These are phyloP conservation scores for Scaptomyza pallida DNA, from an alignment of 1,140 invertebrate genomes.

Conservation along the genomic window DNA sequence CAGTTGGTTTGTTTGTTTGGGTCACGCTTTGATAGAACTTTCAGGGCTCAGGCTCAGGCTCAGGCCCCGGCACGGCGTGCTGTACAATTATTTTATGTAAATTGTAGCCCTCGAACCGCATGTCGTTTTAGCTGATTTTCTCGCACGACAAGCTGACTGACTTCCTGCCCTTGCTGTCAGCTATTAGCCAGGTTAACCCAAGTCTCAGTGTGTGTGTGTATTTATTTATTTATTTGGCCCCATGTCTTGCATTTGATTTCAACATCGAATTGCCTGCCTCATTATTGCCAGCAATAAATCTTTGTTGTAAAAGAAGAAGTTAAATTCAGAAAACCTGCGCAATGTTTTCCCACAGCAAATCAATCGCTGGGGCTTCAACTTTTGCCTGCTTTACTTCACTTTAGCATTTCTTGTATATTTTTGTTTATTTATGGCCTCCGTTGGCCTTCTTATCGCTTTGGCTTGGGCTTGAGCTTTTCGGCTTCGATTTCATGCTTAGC, in stretches of 20 bases:
- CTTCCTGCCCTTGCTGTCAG: conserved; percentile 33
- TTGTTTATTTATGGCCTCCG: conserved; percentile 43
- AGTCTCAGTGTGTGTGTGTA: conserved; percentile 3
- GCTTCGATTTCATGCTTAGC: conserved; percentile 42
- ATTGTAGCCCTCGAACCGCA: conserved; percentile 38
- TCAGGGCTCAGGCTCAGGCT: conserved; percentile 19
- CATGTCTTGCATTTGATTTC: conserved; percentile 49
- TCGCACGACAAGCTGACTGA: conserved; percentile 16
- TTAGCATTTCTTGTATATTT: conserved; percentile 29
- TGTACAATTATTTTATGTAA: conserved; percentile 68
- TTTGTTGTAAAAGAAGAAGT: not conserved
- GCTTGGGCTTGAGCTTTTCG: conserved; percentile 10
- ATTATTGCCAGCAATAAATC: conserved; percentile 51
- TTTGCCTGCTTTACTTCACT: conserved; percentile 39
- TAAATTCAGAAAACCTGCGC: conserved; percentile 27
- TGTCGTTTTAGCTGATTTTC: conserved; percentile 27
- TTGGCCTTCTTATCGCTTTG: conserved; percentile 10
- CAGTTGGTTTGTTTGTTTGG: conserved; percentile 57
- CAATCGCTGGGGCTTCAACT: conserved; percentile 45
- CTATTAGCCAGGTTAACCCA: conserved; percentile 24
- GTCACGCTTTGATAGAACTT: conserved; percentile 75
- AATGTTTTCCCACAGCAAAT: conserved; percentile 60
- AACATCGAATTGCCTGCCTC: conserved; percentile 45
- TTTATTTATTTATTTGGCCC: conserved; percentile 10
- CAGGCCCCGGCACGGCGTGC: conserved; percentile 8